Evolutionary conservation across 2,113 vertebrate species (phyloP), one percentile per base, ranked within the genome.

Genomic region (Columba janthina): DNA sequence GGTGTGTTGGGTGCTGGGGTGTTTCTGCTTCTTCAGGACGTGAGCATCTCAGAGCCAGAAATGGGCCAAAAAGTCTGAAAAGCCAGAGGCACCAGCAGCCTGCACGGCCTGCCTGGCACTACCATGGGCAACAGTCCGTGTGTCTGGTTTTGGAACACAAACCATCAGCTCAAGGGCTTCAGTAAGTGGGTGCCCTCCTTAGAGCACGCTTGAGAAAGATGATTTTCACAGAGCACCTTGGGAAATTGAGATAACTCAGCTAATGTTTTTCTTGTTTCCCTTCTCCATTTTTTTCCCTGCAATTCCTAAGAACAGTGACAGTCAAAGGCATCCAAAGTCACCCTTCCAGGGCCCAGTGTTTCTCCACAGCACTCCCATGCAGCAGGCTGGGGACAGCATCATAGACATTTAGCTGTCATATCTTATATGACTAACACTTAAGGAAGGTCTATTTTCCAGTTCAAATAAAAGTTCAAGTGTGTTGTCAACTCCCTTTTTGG

Each of bases 71-170:
- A 60, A 67, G 12, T 20, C 61, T 65, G 25, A 29, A 40, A 22
- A 87, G 22, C 38, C 76, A n/a, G 61, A 75, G 64, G 62, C 48
- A 40, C 5, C 40, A 56, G 62, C 69, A 89, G 57, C 2, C 2
- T 17, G 65, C 31, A 32, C 28, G 78, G 62, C 67, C 65, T 72
- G 57, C 16, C 75, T 64, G 48, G n/a, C 70, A 46, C 25, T 14
- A 12, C 71, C 34, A 21, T 0, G 0, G 58, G 5, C 26, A 65
- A 53, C 22, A 24, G 13, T 2, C 61, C 17, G 18, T 34, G 2
- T 38, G 18, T 10, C 11, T 75, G 0, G 18, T 12, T 14, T 1
- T 7, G 64, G 25, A 72, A 34, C 25, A 56, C 15, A n/a, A 60
- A 12, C 42, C 34, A 9, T 2, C 19, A 79, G 38, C 48, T 82